phyloP scores from a whole-genome alignment of 1,140 invertebrate genomes.

The Acromyrmex heyeri region DNA sequence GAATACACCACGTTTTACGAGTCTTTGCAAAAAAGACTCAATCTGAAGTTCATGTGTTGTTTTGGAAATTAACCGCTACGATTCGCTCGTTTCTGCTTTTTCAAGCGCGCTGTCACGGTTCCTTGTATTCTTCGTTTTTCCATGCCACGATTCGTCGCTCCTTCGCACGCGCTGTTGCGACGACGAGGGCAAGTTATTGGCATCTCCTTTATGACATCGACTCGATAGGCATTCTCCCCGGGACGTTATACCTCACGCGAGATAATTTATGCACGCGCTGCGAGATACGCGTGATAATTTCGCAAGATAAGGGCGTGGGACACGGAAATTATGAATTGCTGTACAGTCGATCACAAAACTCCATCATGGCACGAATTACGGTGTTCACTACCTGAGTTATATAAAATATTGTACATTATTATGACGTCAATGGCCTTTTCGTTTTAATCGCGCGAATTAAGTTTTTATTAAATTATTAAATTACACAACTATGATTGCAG shows the following conservation, averaged over 20 bases:
- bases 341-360: conserved; percentile 62
- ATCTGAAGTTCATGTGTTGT: neutral
- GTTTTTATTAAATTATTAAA: conserved; percentile 31
- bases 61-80: conserved; percentile 31
- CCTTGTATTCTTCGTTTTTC: conserved; percentile 10
- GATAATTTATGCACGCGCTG: conserved; percentile 77
- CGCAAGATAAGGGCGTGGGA: conserved; percentile 77
- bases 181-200: conserved; percentile 71
- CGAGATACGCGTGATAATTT: conserved; percentile 79
- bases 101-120: neutral
- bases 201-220: conserved; percentile 67
- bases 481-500: neutral
- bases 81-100: conserved; percentile 18
- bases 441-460: conserved; percentile 3
- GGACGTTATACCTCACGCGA: conserved; percentile 71
- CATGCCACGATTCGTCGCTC: conserved; percentile 10
- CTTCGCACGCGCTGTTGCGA: conserved; percentile 4
- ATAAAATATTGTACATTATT: conserved; percentile 7
- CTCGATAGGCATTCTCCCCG: conserved; percentile 61
- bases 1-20: conserved; percentile 2
- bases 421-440: neutral
- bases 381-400: neutral
- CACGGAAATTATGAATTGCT: conserved; percentile 80
- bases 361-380: neutral
- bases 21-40: neutral